These are phyloP conservation scores for Euborellia annulipes DNA, from an alignment of 1,140 invertebrate genomes.

Conservation along the genomic window DNA sequence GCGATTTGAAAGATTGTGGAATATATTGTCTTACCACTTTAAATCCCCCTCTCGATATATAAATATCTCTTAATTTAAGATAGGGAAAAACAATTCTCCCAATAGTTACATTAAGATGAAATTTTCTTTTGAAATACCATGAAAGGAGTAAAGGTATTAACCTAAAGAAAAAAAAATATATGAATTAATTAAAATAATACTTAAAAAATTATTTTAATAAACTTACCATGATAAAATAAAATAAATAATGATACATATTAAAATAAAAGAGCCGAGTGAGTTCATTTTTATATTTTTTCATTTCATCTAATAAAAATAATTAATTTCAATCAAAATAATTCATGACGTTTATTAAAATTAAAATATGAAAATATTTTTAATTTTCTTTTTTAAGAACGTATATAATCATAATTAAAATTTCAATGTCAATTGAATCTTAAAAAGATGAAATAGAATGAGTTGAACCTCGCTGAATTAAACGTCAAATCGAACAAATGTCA, in stretches of 20 bases:
- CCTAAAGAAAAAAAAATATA: constrained; percentile 28
- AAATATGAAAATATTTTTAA: too few relatives aligned
- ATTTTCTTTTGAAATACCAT: constrained; percentile 48
- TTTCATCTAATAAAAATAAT: too few relatives aligned
- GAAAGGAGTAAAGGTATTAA: constrained; percentile 44
- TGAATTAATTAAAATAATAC: neutral
- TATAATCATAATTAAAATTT: too few relatives aligned
- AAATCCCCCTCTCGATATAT: constrained; percentile 46
- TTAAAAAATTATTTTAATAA: constrained; percentile 9
- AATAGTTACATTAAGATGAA: constrained; percentile 46
- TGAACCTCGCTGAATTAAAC: too few relatives aligned
- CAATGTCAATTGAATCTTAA: too few relatives aligned
- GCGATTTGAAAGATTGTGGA: neutral
- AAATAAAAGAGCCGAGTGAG: constrained; percentile 26
- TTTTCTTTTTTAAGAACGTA: too few relatives aligned
- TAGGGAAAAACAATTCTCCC: constrained; percentile 49
- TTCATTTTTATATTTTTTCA: constrained; percentile 13
- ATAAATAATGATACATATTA: constrained; percentile 26
- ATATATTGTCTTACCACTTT: constrained; percentile 39
- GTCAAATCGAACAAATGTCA: too few relatives aligned
- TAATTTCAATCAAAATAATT: too few relatives aligned
- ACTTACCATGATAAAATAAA: constrained; percentile 31
- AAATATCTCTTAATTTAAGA: constrained; percentile 46
- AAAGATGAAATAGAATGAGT: too few relatives aligned
- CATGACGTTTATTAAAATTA: too few relatives aligned